Conservation (phyloP, 2,797 vertebrate genomes). For the Meda fulgida region DNA sequence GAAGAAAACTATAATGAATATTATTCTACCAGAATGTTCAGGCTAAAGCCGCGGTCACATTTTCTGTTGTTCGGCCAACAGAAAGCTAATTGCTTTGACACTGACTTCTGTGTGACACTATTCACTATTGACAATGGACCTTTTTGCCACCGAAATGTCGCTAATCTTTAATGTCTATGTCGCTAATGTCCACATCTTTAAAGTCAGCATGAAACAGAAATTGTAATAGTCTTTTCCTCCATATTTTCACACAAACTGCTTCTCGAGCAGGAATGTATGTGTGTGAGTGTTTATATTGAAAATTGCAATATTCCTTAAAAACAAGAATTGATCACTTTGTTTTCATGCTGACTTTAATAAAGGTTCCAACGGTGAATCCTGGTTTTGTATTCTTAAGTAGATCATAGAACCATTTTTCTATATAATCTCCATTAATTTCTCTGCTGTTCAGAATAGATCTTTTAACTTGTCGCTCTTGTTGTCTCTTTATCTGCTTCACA, state of each 20-base stretch:
- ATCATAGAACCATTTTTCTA: no score
- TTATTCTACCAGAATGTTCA: background rate
- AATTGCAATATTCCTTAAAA: background rate
- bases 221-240: background rate
- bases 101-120: background rate
- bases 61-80: background rate
- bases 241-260: background rate
- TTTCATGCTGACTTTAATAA: background rate
- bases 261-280: background rate
- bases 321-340: background rate
- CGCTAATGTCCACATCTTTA: background rate
- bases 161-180: no score
- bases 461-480: background rate
- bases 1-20: background rate
- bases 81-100: background rate
- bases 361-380: background rate
- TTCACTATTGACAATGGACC: background rate
- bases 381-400: background rate
- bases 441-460: background rate
- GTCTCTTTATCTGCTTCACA: constrained; percentile 52
- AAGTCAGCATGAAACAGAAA: background rate
- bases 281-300: background rate
- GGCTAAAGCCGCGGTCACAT: background rate
- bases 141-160: background rate
- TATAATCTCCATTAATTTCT: background rate